Evolutionary conservation across 1,140 invertebrate species (phyloP), one percentile per base, ranked within the genome.

Genomic region (Probaryconus sp.): DNA sequence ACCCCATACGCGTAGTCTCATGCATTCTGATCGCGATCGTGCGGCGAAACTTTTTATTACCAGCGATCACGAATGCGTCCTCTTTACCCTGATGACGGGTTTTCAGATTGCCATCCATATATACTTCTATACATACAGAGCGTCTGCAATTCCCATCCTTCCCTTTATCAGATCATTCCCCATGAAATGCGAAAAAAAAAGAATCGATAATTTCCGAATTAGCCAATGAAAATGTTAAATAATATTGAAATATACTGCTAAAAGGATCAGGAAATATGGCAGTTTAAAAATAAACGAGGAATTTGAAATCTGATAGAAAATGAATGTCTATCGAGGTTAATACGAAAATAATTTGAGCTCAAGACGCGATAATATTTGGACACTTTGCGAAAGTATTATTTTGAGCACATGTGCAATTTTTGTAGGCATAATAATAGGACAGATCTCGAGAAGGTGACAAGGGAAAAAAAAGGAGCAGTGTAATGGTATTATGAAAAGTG

Each of bases 11-110:
- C 55, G 60, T 35, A 63, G 70, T 63, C 69, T 73, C 75, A 69
- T 77, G 69, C 68, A 77, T 78, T 75, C 61, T 75, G 76, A 80
- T 79, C 70, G 77, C 69, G 74, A 81, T 81, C 69, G 40, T 38
- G 45, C 45, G 42, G 24, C 43, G 33, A 56, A 79, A 81, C 75
- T 81, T 81, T 80, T 81, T 80, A 81, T 79, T 81, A 70, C 79
- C 43, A 37, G 28, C 73, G 60, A 80, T 77, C 78, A 80, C 80
- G 78, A 79, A 74, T 70, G 56, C 31, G 69, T 67, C 65, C 60
- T 53, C 74, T 77, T 55, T 74, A 45, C 58, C 35, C 43, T 60
- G 64, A 73, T 74, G 74, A 71, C 71, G 53, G 60, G 40, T 71
- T 79, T 63, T 50, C 28, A 45, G 35, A 58, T 63, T 55, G 56